A percentile compares a stretch with the other conserved stretches of the same genome.
phyloP scores from a whole-genome alignment of 2,888 invertebrate genomes.

The Hirtodrosophila alboralis region DNA sequence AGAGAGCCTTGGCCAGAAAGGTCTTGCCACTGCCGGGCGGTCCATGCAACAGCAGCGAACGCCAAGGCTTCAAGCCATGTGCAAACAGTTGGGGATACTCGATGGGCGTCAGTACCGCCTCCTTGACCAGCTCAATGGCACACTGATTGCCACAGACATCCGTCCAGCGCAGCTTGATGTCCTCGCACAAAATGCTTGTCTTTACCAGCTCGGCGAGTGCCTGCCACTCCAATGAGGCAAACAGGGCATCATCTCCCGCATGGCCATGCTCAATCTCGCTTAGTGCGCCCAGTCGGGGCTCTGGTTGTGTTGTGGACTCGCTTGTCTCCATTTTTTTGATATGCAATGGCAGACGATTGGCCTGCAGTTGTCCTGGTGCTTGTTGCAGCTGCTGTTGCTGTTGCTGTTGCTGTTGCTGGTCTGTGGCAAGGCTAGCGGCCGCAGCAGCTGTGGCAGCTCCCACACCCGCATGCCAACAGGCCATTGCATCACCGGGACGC shows the following conservation, averaged over 20 bases:
- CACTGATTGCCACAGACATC: slow-evolving; percentile 91
- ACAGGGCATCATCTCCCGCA: slow-evolving; percentile 62
- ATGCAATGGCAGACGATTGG: slow-evolving; percentile 63
- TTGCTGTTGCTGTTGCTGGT: slow-evolving; percentile 17
- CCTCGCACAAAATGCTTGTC: slow-evolving; percentile 82
- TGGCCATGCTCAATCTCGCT: slow-evolving; percentile 74
- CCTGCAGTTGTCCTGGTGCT: slow-evolving; percentile 30
- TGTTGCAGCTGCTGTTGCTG: slow-evolving; percentile 24
- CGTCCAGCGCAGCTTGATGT: slow-evolving; percentile 90
- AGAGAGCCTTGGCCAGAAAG: slow-evolving; percentile 93
- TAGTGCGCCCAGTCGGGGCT: slow-evolving; percentile 40
- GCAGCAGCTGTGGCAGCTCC: slow-evolving; percentile 49
- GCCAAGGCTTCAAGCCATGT: slow-evolving; percentile 91
- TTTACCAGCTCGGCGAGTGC: slow-evolving; percentile 84
- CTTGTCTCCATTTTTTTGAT: slow-evolving; percentile 68
- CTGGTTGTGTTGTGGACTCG: slow-evolving; percentile 14
- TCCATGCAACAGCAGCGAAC: slow-evolving; percentile 88
- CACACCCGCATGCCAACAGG: slow-evolving; percentile 57
- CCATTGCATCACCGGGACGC: slow-evolving; percentile 34
- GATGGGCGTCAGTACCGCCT: slow-evolving; percentile 93
- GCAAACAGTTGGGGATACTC: slow-evolving; percentile 90
- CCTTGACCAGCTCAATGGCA: slow-evolving; percentile 91
- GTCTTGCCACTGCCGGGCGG: slow-evolving; percentile 92
- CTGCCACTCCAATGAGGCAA: slow-evolving; percentile 76
- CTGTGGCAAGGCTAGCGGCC: slow-evolving; percentile 29